Conservation (phyloP, 2,113 vertebrate species). For the Hippocampus comes region DNA sequence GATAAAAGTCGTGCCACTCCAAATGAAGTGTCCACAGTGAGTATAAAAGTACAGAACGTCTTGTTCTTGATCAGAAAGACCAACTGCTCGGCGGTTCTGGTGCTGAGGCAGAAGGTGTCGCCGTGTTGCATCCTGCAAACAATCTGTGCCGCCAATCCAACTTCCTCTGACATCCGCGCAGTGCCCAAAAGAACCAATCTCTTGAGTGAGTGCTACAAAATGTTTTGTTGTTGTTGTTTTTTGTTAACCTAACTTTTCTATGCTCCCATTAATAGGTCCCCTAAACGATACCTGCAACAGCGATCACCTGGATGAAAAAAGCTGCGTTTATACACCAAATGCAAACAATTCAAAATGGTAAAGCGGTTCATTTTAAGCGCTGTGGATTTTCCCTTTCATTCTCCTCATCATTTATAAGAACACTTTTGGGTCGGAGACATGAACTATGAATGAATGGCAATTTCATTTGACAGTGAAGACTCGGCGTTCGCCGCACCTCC, state of each 20-base stretch:
- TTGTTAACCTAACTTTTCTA: neutral
- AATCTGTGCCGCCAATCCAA: slow-evolving; percentile 31
- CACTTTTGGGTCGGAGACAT: neutral
- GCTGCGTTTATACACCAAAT: neutral
- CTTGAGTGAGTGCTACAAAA: slow-evolving; percentile 45
- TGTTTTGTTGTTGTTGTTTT: neutral
- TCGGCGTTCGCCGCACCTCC: neutral
- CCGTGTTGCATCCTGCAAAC: slow-evolving; percentile 55
- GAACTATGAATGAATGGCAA: neutral
- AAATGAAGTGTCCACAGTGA: neutral
- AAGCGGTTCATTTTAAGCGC: neutral
- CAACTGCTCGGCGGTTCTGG: slow-evolving; percentile 43
- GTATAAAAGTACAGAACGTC: neutral
- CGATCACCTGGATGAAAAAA: slow-evolving; percentile 1
- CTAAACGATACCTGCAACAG: neutral
- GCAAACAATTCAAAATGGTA: neutral
- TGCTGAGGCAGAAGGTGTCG: slow-evolving; percentile 12
- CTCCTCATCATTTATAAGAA: neutral
- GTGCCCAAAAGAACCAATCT: slow-evolving; percentile 35
- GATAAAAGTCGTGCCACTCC: neutral
- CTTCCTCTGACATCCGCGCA: slow-evolving; percentile 19
- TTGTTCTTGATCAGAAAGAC: slow-evolving; percentile 26
- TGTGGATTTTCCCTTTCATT: neutral
- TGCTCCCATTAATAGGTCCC: neutral
- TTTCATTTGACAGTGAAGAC: neutral